Base-by-base conservation (phyloP, 2,113 vertebrate genomes). In the Meleagris gallopavo region DNA sequence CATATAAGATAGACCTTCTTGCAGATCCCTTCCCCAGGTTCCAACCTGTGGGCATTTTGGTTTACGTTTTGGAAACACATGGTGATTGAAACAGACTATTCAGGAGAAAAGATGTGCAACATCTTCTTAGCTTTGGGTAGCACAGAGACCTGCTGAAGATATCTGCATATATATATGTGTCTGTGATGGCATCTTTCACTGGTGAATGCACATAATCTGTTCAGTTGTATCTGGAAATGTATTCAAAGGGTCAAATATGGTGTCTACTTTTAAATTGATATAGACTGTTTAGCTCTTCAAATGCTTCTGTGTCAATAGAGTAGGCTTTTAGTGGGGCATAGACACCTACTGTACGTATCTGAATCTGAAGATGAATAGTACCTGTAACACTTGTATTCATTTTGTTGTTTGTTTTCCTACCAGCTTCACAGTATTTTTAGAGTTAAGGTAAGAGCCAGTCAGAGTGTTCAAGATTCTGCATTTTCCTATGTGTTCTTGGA, bases 161-260 rank as follows among this genome's bases (percentile, higher is more conserved):
- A 30, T 83, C 45, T 34, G 22, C 27, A 38, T 7, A 1, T 17
- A 1, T 17, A 46, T 17, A 34, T 1, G 0, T 55, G 8, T 55
- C 61, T 78, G 50, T 46, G 71, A 7, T 18, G 29, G 34, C 41
- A 86, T 29, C 69, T 78, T 81, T 34, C 74, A 34, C 46, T n/a
- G 55, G 12, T 18, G 16, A 45, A 36, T 52, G 67, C 10, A 8
- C 10, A 5, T 0, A 29, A 24, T 60, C 46, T 45, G 13, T 20
- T 48, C 20, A 8, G 30, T 45, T 73, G 22, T 15, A 6, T 36
- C 64, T 88, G 38, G 38, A 74, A 71, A 11, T 13, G 11, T 50
- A 20, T 86, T 38, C 70, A 50, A 41, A 20, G 58, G 29, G 30
- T 72, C 18, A 69, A 67, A 52, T 25, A 3, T 0, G 6, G 9